Conservation (phyloP, 2,797 vertebrate genomes). For the Phrynocephalus forsythii region DNA sequence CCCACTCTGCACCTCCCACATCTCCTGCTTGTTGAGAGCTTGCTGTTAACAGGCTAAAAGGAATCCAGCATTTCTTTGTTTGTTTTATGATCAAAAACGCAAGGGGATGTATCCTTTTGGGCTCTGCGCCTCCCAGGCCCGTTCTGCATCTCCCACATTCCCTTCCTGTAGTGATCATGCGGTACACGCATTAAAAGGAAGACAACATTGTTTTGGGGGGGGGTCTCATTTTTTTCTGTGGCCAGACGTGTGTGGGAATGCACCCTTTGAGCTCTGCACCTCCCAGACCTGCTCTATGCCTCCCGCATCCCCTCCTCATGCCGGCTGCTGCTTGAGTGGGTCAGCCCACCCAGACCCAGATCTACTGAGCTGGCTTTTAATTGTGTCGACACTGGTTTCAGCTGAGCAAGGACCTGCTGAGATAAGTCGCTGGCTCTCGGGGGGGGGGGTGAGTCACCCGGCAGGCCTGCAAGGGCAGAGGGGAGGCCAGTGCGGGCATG, state of each 20-base stretch:
- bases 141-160: neutral
- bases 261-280: neutral
- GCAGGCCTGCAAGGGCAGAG: neutral
- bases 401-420: neutral
- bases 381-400: slow-evolving; percentile 9
- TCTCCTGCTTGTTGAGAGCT: neutral
- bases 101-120: neutral
- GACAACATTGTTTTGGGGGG: too few species aligned
- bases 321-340: neutral
- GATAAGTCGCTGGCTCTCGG: neutral
- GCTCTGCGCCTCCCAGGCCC: neutral
- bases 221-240: too few species aligned
- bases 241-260: neutral
- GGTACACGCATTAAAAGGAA: neutral
- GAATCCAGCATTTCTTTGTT: too few species aligned
- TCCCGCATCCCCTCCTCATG: neutral
- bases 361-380: neutral
- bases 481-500: slow-evolving; percentile 14
- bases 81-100: neutral
- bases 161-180: neutral
- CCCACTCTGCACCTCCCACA: neutral
- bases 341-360: too few species aligned
- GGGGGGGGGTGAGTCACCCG: slow-evolving; percentile 22
- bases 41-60: neutral
- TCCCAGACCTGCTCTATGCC: neutral